Conservation (phyloP, 2,797 vertebrate species). For the Anisognathus igniventris region DNA sequence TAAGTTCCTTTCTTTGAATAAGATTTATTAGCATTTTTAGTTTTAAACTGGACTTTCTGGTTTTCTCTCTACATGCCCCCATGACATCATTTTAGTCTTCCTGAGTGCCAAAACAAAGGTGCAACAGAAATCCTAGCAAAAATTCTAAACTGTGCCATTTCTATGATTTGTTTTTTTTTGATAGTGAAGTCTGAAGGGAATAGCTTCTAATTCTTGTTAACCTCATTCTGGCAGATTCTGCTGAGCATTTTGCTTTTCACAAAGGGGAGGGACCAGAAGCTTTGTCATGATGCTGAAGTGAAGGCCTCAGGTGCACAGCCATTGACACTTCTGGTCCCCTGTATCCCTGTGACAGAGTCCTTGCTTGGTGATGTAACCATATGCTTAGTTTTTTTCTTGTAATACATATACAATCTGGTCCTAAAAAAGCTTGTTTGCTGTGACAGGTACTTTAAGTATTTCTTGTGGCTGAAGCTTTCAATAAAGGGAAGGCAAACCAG, state of each 20-base stretch:
- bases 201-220: background rate
- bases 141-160: background rate
- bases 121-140: background rate
- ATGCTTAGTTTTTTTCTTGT: background rate
- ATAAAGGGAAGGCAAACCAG: background rate
- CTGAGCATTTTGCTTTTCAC: background rate
- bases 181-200: background rate
- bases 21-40: background rate
- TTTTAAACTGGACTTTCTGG: background rate
- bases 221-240: background rate
- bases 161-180: background rate
- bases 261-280: background rate
- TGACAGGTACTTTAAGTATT: background rate
- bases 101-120: background rate
- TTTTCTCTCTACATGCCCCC: background rate
- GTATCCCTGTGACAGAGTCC: too few relatives aligned
- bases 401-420: background rate
- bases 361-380: background rate
- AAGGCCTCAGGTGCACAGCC: background rate
- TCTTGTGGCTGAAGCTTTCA: background rate
- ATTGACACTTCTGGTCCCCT: background rate
- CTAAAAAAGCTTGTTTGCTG: background rate
- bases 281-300: background rate
- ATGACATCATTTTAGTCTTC: background rate
- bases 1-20: background rate